These are phyloP conservation scores for Actinemys pallida DNA, from an alignment of 2,113 vertebrate species.

Conservation along the genomic window DNA sequence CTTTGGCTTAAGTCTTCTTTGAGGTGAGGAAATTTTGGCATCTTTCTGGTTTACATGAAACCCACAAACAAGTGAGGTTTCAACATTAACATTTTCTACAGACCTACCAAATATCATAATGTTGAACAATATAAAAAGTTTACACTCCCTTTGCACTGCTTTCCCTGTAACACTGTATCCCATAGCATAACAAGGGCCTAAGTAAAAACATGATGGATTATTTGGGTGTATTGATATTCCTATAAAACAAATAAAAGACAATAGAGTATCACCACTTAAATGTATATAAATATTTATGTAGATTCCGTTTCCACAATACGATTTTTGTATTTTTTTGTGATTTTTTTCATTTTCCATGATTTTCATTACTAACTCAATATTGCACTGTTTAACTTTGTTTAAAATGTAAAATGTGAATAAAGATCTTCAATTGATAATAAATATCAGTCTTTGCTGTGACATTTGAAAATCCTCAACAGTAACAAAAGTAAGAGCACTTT, in stretches of 20 bases:
- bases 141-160: background rate
- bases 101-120: background rate
- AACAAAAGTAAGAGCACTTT: background rate
- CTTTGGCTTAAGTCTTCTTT: background rate
- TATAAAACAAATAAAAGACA: background rate
- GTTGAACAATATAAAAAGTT: background rate
- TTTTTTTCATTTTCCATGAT: background rate
- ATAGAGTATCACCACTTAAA: background rate
- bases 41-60: slow-evolving; percentile 14
- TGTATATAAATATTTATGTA: background rate
- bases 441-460: background rate
- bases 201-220: background rate
- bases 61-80: background rate
- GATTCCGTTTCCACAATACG: background rate
- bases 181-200: background rate
- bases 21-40: background rate
- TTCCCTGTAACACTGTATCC: background rate
- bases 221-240: background rate
- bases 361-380: background rate
- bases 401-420: background rate
- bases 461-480: slow-evolving; percentile 19
- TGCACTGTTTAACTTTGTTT: background rate
- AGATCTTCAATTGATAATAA: slow-evolving; percentile 21
- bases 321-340: too few relatives aligned
- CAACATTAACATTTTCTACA: background rate